Base-by-base conservation (phyloP, 2,888 invertebrate species). In the Drosophila putrida region DNA sequence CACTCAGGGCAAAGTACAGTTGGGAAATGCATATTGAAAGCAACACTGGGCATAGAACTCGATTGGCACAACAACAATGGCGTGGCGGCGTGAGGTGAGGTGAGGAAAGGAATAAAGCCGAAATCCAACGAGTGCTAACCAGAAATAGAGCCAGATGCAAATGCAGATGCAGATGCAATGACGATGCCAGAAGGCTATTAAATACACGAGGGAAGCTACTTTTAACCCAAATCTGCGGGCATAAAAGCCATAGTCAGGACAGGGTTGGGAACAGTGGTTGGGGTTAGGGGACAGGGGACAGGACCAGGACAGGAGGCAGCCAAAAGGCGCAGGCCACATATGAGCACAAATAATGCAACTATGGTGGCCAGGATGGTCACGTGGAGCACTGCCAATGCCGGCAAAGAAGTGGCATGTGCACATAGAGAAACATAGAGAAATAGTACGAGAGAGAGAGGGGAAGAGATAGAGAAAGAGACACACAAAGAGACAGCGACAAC, bases 151-250 rank as follows among this genome's bases (percentile, higher is more conserved):
- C 25, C 59, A 64, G 57, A 60, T 43, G 38, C 54, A 64, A 47
- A 60, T 43, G 38, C 50, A 69, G 39, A 66, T 44, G 36, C 25
- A 38, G 36, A 28, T 47, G 57, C 71, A 41, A 61, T 75, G 74
- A 58, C 54, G 51, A 65, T 71, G 55, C 58, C 66, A 66, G 74
- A 87, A 82, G 75, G 81, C 85, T 80, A 85, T 85, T 88, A 88
- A 85, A 88, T 82, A 81, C 88, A 85, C 85, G 69, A 79, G 85
- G 88, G 88, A 79, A 77, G 79, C 85, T 77, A 85, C 83, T 88
- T 85, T 85, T 88, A 85, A 88, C 85, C 85, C 79, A 85, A 88
- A 85, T 88, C 83, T 83, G 85, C 78, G 85, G 83, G 88, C 88
- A 83, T 75, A 80, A 87, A 87, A 79, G 85, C 75, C 80, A 76